phyloP scores from a whole-genome alignment of 2,888 invertebrate species.

The Allygus modestus region DNA sequence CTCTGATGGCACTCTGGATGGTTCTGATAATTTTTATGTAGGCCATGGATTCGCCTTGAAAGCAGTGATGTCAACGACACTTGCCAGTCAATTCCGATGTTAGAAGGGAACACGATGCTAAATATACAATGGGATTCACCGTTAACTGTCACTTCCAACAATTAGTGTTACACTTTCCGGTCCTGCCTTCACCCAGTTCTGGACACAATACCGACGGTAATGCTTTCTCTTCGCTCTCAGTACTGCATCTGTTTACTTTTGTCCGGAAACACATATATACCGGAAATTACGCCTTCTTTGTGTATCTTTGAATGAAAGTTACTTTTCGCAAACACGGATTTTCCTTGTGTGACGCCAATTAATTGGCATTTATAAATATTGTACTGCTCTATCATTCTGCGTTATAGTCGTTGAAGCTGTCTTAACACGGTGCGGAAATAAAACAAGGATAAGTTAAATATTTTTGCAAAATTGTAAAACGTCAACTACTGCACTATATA shows the following conservation, averaged over 20 bases:
- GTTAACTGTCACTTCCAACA: conserved; percentile 18
- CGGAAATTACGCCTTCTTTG: background rate
- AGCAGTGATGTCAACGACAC: background rate
- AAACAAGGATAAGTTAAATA: too few relatives aligned
- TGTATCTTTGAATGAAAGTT: background rate
- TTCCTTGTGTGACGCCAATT: too few relatives aligned
- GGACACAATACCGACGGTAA: background rate
- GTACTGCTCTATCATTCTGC: too few relatives aligned
- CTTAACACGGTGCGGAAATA: too few relatives aligned
- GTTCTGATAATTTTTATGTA: background rate
- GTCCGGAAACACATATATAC: background rate
- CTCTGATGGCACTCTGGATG: too few relatives aligned
- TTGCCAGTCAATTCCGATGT: background rate
- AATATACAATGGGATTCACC: conserved; percentile 13
- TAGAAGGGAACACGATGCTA: background rate
- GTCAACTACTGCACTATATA: too few relatives aligned
- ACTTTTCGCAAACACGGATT: background rate
- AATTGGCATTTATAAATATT: too few relatives aligned
- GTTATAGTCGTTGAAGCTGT: too few relatives aligned
- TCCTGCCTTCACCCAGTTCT: conserved; percentile 4
- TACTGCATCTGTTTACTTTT: conserved; percentile 8
- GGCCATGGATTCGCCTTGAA: background rate
- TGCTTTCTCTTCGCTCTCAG: background rate
- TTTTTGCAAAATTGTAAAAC: too few relatives aligned
- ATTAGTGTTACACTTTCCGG: conserved; percentile 16